Conservation (phyloP, 2,888 invertebrate species). For the Rotaria sp. region DNA sequence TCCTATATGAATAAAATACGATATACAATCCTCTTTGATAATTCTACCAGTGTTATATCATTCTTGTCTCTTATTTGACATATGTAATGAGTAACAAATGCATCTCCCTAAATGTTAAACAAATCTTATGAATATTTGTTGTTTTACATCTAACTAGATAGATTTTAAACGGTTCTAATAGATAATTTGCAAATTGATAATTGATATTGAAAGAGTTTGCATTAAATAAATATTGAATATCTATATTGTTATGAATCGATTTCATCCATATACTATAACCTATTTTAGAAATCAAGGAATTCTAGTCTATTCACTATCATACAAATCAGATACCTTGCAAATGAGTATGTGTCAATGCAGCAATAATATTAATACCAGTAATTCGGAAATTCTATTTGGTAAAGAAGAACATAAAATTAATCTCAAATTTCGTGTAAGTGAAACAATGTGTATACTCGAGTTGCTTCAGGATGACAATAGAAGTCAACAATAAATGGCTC, state of each 20-base stretch:
- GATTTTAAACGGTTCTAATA: neutral
- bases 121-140: neutral
- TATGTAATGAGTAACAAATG: slow-evolving; percentile 32
- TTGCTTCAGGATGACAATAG: slow-evolving; percentile 28
- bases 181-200: neutral
- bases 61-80: neutral
- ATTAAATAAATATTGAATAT: neutral
- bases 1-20: neutral
- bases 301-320: neutral
- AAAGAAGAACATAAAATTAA: neutral
- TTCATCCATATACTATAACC: neutral
- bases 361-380: neutral
- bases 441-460: neutral
- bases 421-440: neutral
- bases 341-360: neutral
- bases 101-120: slow-evolving; percentile 25
- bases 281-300: neutral
- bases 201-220: neutral
- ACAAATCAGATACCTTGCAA: neutral
- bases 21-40: neutral
- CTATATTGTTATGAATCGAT: neutral
- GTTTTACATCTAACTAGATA: neutral
- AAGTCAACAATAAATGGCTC: slow-evolving; percentile 26
- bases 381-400: neutral
- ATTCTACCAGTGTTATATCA: neutral